Evolutionary conservation across 2,797 vertebrate genomes (phyloP).

Genomic region (Novumbra hubbsi): DNA sequence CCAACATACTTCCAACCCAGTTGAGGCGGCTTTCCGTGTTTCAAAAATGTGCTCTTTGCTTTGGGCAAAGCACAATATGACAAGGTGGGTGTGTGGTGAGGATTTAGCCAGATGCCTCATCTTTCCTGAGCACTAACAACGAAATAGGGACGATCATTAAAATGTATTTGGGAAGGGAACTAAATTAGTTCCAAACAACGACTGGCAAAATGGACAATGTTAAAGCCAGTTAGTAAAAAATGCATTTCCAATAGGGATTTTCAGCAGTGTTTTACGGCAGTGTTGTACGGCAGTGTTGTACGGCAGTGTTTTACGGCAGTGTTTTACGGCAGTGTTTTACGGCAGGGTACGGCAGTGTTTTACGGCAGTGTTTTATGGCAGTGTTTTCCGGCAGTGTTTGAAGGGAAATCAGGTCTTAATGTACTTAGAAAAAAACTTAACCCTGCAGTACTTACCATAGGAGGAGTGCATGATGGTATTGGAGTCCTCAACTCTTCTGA

Average conservation of each 20-base stretch:
- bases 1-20: background rate
- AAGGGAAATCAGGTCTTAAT: background rate
- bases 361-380: background rate
- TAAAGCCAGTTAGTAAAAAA: background rate
- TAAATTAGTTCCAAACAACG: background rate
- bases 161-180: background rate
- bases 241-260: background rate
- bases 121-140: background rate
- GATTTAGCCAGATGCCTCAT: background rate
- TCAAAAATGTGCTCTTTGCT: background rate
- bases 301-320: too few relatives aligned
- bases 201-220: background rate
- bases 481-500: slow-evolving; percentile 57
- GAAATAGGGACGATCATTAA: background rate
- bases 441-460: slow-evolving; percentile 60
- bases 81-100: background rate
- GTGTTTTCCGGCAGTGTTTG: background rate
- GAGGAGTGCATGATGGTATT: slow-evolving; percentile 48
- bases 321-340: too few relatives aligned
- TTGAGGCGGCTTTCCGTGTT: background rate
- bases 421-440: background rate
- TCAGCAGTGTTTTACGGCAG: background rate
- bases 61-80: background rate
- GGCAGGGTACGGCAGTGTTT: too few relatives aligned
- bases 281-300: too few relatives aligned